These are phyloP conservation scores for Petrosia ficiformis DNA, from an alignment of 37 sponge, comb jelly and placozoan genomes.

Conservation along the genomic window DNA sequence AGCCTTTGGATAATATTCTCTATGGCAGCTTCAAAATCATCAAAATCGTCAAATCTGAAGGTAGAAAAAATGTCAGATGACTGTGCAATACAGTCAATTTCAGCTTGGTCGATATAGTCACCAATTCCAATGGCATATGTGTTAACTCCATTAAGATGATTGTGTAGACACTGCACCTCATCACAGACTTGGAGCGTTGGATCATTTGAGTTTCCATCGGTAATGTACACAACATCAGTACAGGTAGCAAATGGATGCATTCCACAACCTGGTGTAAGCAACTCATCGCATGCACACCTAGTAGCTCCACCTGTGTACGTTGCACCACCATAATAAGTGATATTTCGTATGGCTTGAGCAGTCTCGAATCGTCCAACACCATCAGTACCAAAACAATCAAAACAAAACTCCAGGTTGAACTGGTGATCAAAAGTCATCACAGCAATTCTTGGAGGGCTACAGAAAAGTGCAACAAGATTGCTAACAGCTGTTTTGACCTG, in stretches of 20 bases:
- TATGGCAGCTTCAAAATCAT: conserved; percentile 39
- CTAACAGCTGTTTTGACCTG: background rate
- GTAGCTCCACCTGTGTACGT: conserved; percentile 31
- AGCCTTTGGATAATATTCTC: too few relatives aligned
- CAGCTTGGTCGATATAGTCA: background rate
- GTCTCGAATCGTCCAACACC: background rate
- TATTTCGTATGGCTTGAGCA: background rate
- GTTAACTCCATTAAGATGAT: conserved; percentile 8
- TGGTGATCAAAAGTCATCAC: conserved; percentile 15
- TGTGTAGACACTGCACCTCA: conserved; percentile 22
- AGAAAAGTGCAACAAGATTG: conserved; percentile 4
- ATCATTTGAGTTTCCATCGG: conserved; percentile 36
- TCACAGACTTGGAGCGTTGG: background rate
- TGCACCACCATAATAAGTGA: background rate
- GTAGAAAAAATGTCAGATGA: background rate
- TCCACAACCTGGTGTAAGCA: conserved; percentile 12
- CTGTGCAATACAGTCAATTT: background rate
- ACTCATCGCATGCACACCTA: conserved; percentile 19
- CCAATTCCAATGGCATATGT: conserved; percentile 41
- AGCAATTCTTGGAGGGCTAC: conserved; percentile 9
- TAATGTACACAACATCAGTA: conserved; percentile 34
- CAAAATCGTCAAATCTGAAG: conserved; percentile 16
- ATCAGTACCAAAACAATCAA: conserved; percentile 14
- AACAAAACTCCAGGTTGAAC: conserved; percentile 35
- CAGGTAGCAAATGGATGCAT: conserved; percentile 10